These are phyloP conservation scores for Oscheius sp. DNA, from an alignment of 2,888 invertebrate genomes.

Conservation along the genomic window DNA sequence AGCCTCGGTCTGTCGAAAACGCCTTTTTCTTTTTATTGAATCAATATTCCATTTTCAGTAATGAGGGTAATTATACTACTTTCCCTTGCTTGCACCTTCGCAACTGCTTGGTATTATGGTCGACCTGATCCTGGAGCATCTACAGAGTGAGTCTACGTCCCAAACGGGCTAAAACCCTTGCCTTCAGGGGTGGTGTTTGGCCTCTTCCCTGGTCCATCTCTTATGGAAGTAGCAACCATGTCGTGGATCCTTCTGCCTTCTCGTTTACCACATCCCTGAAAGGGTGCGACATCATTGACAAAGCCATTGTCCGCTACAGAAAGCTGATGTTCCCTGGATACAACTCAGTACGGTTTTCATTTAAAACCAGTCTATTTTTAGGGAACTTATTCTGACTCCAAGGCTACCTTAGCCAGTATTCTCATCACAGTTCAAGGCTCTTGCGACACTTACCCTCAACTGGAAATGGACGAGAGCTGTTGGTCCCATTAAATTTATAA, in stretches of 20 bases:
- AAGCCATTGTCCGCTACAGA: slow-evolving; percentile 35
- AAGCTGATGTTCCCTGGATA: slow-evolving; percentile 36
- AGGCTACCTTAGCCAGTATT: slow-evolving; percentile 22
- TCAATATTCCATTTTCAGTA: background rate
- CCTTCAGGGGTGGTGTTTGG: slow-evolving; percentile 28
- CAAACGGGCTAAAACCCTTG: too few species aligned
- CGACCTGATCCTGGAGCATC: slow-evolving; percentile 34
- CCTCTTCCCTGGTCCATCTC: slow-evolving; percentile 37
- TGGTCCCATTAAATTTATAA: background rate
- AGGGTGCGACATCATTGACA: slow-evolving; percentile 38
- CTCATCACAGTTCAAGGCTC: slow-evolving; percentile 22
- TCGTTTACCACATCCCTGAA: slow-evolving; percentile 24
- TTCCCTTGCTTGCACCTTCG: background rate
- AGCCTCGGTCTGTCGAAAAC: too few species aligned
- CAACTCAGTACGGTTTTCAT: slow-evolving; percentile 19
- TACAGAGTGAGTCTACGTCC: slow-evolving; percentile 16
- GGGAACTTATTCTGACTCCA: slow-evolving; percentile 18
- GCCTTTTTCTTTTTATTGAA: too few species aligned
- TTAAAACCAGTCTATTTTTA: background rate
- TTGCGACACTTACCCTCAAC: slow-evolving; percentile 34
- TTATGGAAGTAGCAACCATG: slow-evolving; percentile 26
- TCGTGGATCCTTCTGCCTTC: slow-evolving; percentile 25
- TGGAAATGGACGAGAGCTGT: slow-evolving; percentile 43
- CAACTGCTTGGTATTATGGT: slow-evolving; percentile 38
- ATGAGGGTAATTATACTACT: slow-evolving; percentile 26